These are phyloP conservation scores for Leptonema lineaticorne DNA, from an alignment of 1,140 invertebrate genomes.

Conservation along the genomic window DNA sequence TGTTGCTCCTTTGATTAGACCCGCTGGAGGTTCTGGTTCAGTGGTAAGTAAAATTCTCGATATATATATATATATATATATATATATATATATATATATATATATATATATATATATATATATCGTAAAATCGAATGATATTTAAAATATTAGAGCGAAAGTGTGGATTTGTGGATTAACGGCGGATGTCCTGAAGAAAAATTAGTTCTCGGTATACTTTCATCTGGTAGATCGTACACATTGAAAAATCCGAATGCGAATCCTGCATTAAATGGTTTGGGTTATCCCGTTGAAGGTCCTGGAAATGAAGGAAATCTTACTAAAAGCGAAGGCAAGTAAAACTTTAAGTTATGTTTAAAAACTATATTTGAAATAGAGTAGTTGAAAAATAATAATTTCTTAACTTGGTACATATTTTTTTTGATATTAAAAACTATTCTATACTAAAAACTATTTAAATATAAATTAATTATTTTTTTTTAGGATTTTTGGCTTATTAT, in stretches of 20 bases:
- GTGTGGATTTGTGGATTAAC: conserved; percentile 55
- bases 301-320: conserved; percentile 27
- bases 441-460: neutral
- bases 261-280: conserved; percentile 20
- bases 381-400: too few relatives aligned
- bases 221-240: conserved; percentile 65
- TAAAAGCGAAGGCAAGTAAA: conserved; percentile 23
- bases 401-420: too few relatives aligned
- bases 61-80: too few relatives aligned
- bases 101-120: neutral
- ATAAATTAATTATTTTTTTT: neutral
- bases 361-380: too few relatives aligned
- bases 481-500: conserved; percentile 75
- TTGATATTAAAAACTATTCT: neutral
- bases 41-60: conserved; percentile 31
- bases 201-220: conserved; percentile 65
- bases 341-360: too few relatives aligned
- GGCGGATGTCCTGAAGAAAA: conserved; percentile 57
- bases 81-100: too few relatives aligned
- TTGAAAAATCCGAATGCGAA: conserved; percentile 49
- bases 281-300: conserved; percentile 12
- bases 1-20: conserved; percentile 48
- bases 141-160: conserved; percentile 42
- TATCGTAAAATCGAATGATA: neutral
- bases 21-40: conserved; percentile 42